Evolutionary conservation across 2,888 invertebrate genomes (phyloP).

Genomic region (Epicampocera succincta): DNA sequence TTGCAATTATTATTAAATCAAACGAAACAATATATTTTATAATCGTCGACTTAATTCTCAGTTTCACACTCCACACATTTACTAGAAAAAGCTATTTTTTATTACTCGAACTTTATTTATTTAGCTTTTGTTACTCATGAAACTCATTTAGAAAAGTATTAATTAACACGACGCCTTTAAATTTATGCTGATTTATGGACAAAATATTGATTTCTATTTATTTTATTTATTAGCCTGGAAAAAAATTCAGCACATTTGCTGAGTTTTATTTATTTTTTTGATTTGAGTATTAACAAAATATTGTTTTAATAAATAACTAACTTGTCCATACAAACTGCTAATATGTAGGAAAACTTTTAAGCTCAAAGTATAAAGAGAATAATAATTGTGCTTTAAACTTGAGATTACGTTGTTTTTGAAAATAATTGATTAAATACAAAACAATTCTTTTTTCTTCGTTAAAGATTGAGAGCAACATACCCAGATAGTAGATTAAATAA

Average conservation of each 20-base stretch:
- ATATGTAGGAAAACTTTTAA: background rate
- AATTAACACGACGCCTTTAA: constrained; percentile 3
- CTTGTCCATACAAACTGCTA: background rate
- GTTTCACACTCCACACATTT: too few relatives aligned
- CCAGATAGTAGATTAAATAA: too few relatives aligned
- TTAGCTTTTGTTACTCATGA: background rate
- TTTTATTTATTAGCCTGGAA: constrained; percentile 1
- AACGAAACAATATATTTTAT: too few relatives aligned
- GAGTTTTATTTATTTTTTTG: constrained; percentile 6
- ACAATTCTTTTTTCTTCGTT: background rate
- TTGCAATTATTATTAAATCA: too few relatives aligned
- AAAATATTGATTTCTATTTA: constrained; percentile 24
- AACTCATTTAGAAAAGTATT: constrained; percentile 3
- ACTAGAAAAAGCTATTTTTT: background rate
- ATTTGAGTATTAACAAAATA: background rate
- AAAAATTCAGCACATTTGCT: background rate
- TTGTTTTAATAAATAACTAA: background rate
- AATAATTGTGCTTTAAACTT: background rate
- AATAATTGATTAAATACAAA: background rate
- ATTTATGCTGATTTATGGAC: background rate
- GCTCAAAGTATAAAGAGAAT: background rate
- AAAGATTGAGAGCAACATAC: background rate
- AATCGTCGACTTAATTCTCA: too few relatives aligned
- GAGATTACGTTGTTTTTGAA: background rate
- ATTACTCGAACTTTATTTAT: background rate